Evolutionary conservation across 2,113 vertebrate genomes (phyloP).

Genomic region (Hemibagrus wyckioides): DNA sequence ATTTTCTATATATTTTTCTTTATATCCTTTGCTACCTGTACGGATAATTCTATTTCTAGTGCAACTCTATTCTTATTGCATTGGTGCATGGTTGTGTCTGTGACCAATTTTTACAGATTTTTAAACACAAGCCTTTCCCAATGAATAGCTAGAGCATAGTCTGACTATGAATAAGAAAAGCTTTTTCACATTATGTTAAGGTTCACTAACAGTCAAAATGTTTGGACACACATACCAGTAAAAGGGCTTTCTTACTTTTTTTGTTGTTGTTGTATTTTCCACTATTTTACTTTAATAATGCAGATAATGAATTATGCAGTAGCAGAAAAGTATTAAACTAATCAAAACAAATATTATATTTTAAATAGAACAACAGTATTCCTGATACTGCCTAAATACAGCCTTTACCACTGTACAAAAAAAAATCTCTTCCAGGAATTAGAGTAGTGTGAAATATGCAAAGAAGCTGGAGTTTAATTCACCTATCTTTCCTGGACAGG

Average conservation of each 20-base stretch:
- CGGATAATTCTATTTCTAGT: no score
- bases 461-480: conserved; percentile 31
- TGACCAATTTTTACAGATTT: no score
- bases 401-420: conserved; percentile 21
- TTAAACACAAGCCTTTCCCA: not conserved
- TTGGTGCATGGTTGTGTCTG: no score
- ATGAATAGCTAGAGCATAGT: not conserved
- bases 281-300: not conserved
- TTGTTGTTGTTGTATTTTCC: not conserved
- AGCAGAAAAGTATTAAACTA: not conserved
- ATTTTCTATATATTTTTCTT: no score
- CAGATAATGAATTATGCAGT: not conserved
- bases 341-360: not conserved
- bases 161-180: not conserved
- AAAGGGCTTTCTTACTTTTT: not conserved
- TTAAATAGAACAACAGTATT: not conserved
- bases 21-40: no score
- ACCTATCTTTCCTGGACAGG: conserved; percentile 23
- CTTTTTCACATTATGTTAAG: not conserved
- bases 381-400: not conserved
- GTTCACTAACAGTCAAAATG: not conserved
- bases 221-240: not conserved
- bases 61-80: no score
- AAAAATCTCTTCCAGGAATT: conserved; percentile 39
- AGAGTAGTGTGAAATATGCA: not conserved